Evolutionary conservation across 53 echinoderm and acorn worm species (phyloP).

Genomic region (Patiria pectinifera): DNA sequence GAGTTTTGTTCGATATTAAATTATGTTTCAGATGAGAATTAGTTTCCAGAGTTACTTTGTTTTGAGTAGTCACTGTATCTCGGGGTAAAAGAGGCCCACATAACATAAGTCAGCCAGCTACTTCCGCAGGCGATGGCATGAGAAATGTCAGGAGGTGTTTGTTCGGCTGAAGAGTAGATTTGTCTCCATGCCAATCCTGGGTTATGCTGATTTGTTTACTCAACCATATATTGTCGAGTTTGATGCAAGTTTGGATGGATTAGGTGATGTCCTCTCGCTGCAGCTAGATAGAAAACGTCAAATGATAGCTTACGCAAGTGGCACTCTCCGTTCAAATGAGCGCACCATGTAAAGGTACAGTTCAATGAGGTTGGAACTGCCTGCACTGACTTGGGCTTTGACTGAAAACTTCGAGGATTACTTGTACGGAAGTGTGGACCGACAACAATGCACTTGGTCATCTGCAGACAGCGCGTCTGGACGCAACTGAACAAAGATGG

Average conservation of each 20-base stretch:
- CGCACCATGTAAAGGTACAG: constrained; percentile 56
- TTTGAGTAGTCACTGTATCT: no score
- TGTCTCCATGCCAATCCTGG: constrained; percentile 62
- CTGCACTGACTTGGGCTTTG: constrained; percentile 49
- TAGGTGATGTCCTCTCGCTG: constrained; percentile 71
- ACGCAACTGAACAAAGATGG: constrained; percentile 9
- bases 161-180: constrained; percentile 40
- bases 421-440: no score
- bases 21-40: no score
- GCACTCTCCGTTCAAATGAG: constrained; percentile 38
- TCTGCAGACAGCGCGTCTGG: constrained; percentile 8
- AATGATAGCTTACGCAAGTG: constrained; percentile 55
- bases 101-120: constrained; percentile 2
- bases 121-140: constrained; percentile 6
- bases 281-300: constrained; percentile 31
- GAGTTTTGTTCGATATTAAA: no score
- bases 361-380: constrained; percentile 52
- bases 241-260: constrained; percentile 39
- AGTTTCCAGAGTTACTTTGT: no score
- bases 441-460: constrained; percentile 11
- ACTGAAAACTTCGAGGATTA: constrained; percentile 60
- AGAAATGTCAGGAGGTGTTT: constrained; percentile 35
- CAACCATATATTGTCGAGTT: neutral
- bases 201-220: constrained; percentile 74
- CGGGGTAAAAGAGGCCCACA: no score